phyloP scores from a whole-genome alignment of 2,888 invertebrate genomes.

The Steromphala cineraria region DNA sequence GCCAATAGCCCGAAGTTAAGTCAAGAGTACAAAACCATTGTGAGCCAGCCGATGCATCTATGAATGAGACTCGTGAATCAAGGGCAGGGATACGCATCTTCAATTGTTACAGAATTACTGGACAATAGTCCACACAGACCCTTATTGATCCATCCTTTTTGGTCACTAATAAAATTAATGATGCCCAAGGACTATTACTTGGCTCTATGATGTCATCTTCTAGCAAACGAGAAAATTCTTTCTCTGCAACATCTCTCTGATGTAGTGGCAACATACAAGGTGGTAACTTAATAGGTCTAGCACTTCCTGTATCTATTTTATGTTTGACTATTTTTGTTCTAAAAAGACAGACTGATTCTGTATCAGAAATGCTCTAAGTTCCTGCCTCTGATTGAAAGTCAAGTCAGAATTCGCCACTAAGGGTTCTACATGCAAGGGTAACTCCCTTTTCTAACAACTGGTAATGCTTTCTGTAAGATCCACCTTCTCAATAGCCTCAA shows the following conservation, averaged over 20 bases:
- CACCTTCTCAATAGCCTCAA: neutral
- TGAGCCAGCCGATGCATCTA: slow-evolving; percentile 10
- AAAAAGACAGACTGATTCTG: slow-evolving; percentile 20
- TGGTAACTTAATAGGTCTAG: slow-evolving; percentile 22
- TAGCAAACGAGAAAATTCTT: slow-evolving; percentile 27
- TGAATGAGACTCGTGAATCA: no score
- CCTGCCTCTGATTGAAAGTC: neutral
- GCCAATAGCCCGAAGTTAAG: slow-evolving; percentile 22
- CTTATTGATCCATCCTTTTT: slow-evolving; percentile 16
- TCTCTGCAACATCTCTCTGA: slow-evolving; percentile 22
- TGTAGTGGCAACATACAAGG: neutral
- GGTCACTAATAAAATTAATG: slow-evolving; percentile 16
- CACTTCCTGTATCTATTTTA: slow-evolving; percentile 12
- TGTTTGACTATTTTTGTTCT: slow-evolving; percentile 23
- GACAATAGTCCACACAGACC: no score
- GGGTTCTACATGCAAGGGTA: no score
- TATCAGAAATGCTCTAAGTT: neutral
- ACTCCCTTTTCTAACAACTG: neutral
- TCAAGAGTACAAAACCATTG: slow-evolving; percentile 12
- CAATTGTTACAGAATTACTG: no score
- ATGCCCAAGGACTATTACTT: slow-evolving; percentile 22
- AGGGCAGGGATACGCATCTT: no score
- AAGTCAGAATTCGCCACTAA: no score
- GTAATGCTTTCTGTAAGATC: neutral
- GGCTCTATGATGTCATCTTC: slow-evolving; percentile 27